Conservation (phyloP, 92 coral and sea anemone species). For the Micromussa lordhowensis region DNA sequence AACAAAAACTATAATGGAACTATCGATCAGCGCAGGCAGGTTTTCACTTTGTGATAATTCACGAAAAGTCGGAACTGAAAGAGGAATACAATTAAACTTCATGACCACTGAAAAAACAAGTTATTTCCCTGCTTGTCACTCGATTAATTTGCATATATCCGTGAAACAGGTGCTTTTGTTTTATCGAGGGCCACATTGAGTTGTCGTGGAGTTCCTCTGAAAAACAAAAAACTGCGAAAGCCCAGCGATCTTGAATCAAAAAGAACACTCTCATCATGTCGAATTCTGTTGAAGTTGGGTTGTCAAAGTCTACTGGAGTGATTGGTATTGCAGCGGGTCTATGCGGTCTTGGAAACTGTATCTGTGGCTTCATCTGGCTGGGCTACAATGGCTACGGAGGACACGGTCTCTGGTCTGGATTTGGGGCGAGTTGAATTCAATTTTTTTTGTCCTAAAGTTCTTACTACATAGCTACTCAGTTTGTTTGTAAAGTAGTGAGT, state of each 20-base stretch:
- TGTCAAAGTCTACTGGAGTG: conserved; percentile 75
- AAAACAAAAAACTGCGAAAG: too few species aligned
- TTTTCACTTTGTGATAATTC: not conserved
- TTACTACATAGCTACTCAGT: not conserved
- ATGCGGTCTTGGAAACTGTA: conserved; percentile 53
- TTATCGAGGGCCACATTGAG: not conserved
- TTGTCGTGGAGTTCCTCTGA: not conserved
- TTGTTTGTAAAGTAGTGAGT: not conserved
- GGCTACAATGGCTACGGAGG: conserved; percentile 78
- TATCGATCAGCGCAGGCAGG: too few species aligned
- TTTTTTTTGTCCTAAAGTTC: not conserved
- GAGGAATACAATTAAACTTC: not conserved
- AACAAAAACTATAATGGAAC: not conserved
- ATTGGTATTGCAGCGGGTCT: conserved; percentile 57
- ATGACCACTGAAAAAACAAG: not conserved
- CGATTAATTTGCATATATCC: not conserved
- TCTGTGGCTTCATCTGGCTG: conserved; percentile 80
- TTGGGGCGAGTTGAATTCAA: conserved; percentile 59
- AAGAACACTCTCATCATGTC: conserved; percentile 6
- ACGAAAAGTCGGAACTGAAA: not conserved
- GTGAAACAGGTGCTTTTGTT: conserved; percentile 1
- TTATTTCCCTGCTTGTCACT: not conserved
- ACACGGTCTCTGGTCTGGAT: conserved; percentile 76
- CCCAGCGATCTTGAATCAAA: not conserved
- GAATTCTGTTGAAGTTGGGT: conserved; percentile 62